phyloP scores from a whole-genome alignment of 2,888 invertebrate species.

The Dryadula phaetusa region DNA sequence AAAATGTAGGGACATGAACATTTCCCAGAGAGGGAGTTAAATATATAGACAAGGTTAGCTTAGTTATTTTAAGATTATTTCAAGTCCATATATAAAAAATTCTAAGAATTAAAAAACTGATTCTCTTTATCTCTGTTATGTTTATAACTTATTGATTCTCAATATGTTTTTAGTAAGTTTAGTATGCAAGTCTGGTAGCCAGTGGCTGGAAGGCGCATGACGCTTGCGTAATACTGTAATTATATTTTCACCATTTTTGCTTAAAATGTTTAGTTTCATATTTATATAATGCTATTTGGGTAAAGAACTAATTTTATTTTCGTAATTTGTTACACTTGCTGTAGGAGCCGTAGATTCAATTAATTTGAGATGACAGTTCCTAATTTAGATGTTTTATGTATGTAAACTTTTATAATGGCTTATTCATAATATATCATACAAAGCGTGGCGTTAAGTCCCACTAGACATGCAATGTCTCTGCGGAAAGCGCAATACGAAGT shows the following conservation, averaged over 20 bases:
- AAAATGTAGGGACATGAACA: too few relatives aligned
- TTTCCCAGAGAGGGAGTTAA: too few relatives aligned
- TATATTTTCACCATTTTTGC: conserved; percentile 14
- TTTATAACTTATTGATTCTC: conserved; percentile 26
- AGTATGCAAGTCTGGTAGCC: conserved; percentile 30
- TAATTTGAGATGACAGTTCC: too few relatives aligned
- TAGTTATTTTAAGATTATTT: not conserved
- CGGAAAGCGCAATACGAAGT: too few relatives aligned
- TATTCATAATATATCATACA: too few relatives aligned
- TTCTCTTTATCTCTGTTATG: conserved; percentile 6
- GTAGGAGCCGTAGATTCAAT: too few relatives aligned
- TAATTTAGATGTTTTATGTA: too few relatives aligned
- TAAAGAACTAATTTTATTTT: not conserved
- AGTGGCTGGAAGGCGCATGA: conserved; percentile 22
- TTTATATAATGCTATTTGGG: not conserved
- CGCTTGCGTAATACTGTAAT: conserved; percentile 30
- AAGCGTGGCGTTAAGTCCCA: too few relatives aligned
- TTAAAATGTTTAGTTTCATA: not conserved
- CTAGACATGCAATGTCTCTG: too few relatives aligned
- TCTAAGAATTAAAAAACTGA: not conserved
- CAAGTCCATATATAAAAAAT: not conserved
- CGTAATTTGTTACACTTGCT: too few relatives aligned
- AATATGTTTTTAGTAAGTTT: conserved; percentile 32
- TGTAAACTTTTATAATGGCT: too few relatives aligned
- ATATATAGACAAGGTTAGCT: not conserved